Percentiles rank a stretch among this genome's conserved stretches.
phyloP scores from a whole-genome alignment of 2,797 vertebrate genomes.

The Urocyon cinereoargenteus region DNA sequence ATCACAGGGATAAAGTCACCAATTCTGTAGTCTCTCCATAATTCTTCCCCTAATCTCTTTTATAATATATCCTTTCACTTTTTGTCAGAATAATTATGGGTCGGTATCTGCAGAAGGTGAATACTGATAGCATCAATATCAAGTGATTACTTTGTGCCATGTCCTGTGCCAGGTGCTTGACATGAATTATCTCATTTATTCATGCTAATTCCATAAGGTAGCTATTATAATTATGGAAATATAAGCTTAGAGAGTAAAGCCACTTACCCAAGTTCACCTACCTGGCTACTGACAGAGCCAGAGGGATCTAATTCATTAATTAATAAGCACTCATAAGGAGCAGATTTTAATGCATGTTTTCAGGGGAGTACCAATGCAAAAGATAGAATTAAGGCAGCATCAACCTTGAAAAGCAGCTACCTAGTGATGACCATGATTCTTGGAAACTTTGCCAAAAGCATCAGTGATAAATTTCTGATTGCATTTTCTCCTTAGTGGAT shows the following conservation, averaged over 20 bases:
- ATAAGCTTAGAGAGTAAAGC: not conserved
- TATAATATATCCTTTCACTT: not conserved
- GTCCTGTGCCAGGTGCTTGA: not conserved
- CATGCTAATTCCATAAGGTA: not conserved
- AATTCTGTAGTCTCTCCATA: not conserved
- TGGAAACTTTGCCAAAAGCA: conserved; percentile 49
- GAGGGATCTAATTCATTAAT: not conserved
- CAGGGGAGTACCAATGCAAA: not conserved
- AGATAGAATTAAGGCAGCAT: conserved; percentile 21
- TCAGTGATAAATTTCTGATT: conserved; percentile 53
- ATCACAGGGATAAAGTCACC: not conserved
- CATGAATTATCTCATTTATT: not conserved
- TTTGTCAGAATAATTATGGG: not conserved
- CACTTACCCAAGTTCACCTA: not conserved
- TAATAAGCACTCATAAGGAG: not conserved
- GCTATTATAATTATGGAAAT: not conserved
- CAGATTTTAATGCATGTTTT: not conserved
- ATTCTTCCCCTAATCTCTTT: not conserved
- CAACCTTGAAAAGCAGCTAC: conserved; percentile 6
- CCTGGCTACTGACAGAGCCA: not conserved
- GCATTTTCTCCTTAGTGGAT: conserved; percentile 58
- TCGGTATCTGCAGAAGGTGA: not conserved
- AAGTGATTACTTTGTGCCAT: not conserved
- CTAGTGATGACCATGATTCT: conserved; percentile 44
- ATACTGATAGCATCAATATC: not conserved